Conservation (phyloP, 2,888 invertebrate genomes). For the Agrochola litura region DNA sequence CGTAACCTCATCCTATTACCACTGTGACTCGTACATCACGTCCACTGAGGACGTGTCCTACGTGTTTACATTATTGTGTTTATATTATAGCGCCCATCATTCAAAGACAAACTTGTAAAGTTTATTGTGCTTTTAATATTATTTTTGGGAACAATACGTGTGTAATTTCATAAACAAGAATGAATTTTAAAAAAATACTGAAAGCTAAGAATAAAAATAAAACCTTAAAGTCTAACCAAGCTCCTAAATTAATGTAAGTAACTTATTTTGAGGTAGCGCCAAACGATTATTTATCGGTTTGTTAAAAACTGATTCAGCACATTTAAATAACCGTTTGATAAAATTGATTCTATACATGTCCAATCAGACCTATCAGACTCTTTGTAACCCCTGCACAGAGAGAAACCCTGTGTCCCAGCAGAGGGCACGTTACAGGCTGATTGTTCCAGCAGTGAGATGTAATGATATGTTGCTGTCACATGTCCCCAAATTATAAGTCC, state of each 20-base stretch:
- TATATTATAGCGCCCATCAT: constrained; percentile 15
- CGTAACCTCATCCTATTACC: constrained; percentile 20
- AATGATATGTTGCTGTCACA: background rate
- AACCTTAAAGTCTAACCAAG: background rate
- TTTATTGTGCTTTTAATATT: background rate
- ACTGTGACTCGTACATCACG: constrained; percentile 23
- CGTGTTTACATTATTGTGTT: constrained; percentile 2
- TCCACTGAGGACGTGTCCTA: constrained; percentile 1
- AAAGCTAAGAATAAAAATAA: background rate
- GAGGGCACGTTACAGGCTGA: background rate
- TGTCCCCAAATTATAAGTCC: no score
- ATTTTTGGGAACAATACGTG: background rate
- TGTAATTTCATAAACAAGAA: background rate
- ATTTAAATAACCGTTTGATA: background rate
- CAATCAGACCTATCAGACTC: background rate
- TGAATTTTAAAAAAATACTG: background rate
- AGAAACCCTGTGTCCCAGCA: background rate
- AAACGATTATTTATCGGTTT: background rate
- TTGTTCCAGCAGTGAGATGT: no score
- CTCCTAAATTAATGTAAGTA: background rate
- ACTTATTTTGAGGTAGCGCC: background rate
- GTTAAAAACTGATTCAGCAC: no score
- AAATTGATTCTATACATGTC: background rate
- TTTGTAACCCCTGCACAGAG: background rate
- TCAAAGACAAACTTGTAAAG: constrained; percentile 16